Evolutionary conservation across 2,797 vertebrate genomes (phyloP), one percentile per base, ranked within the genome.

Genomic region (Enteromius argenteus): DNA sequence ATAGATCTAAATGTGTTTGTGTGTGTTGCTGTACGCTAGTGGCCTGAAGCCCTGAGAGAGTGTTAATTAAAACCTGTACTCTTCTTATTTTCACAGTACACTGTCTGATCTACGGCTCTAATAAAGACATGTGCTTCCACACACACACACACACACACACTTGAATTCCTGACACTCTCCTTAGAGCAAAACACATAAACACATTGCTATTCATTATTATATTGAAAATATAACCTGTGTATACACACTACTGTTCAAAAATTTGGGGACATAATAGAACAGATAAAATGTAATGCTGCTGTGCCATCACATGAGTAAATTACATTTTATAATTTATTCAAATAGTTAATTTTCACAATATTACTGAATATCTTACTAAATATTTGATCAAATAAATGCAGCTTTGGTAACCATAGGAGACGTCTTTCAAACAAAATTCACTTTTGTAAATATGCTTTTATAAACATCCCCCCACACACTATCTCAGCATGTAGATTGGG

Each of bases 21-120:
- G 3, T 15, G 39, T 11, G 51, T 80, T 79, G 73, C 79, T 90
- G 82, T 87, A 85, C 87, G 89, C 90, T 86, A 83, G 77, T 74
- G 56, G 74, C 64, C n/a, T 46, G 39, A 37, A 66, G 44, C 85
- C 74, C 73, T 13, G 1, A 84, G 39, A 23, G 58, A 82, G 81
- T 46, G 5, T 32, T 46, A 56, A 78, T 79, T 79, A n/a, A 46
- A 49, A 85, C 23, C 30, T 76, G 69, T 88, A 80, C 64, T 58
- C 79, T 46, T 73, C 30, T 30, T 75, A 53, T 35, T 30, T 37
- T 81, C 76, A 83, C 62, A 84, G 80, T 85, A 71, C 32, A 21
- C 21, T 80, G 86, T 46, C 68, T 73, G 39, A 72, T 81, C 68
- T 46, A 72, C 4, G 11, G 49, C 67, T 46, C 35, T 87, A 89